Percentiles rank a stretch among this genome's conserved stretches.
Conservation (phyloP, 2,113 vertebrate genomes). For the Lucifuga dentata region DNA sequence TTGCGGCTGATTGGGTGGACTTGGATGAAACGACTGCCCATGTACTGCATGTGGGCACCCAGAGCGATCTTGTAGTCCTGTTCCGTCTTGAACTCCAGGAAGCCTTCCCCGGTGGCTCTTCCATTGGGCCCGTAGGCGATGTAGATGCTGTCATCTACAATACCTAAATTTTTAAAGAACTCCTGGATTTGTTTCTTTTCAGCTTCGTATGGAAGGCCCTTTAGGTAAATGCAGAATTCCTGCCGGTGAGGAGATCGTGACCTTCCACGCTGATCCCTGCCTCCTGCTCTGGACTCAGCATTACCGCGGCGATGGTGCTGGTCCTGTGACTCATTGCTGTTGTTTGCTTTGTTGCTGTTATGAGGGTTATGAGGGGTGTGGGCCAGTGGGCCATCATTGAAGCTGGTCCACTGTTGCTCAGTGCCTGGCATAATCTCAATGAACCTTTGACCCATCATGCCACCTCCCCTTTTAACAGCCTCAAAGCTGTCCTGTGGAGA, state of each 20-base stretch:
- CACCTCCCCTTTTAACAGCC: constrained; percentile 93
- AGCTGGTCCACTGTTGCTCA: constrained; percentile 93
- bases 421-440: constrained; percentile 93
- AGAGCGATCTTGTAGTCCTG: constrained; percentile 94
- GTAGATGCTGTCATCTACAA: constrained; percentile 97
- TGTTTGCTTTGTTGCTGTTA: constrained; percentile 79
- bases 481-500: constrained; percentile 97
- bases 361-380: constrained; percentile 79
- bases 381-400: constrained; percentile 80
- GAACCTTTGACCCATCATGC: constrained; percentile 96
- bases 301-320: constrained; percentile 74
- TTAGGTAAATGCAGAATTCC: constrained; percentile 95
- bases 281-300: constrained; percentile 80
- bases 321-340: constrained; percentile 63
- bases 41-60: constrained; percentile 97
- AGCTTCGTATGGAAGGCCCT: constrained; percentile 96
- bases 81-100: constrained; percentile 95
- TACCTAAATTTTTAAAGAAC: constrained; percentile 96
- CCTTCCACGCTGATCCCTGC: constrained; percentile 85
- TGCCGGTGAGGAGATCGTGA: constrained; percentile 95
- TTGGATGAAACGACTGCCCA: constrained; percentile 97
- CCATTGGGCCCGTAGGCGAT: constrained; percentile 97
- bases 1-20: constrained; percentile 97
- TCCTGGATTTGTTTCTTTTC: constrained; percentile 98
- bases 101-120: constrained; percentile 96